Evolutionary conservation across 2,888 invertebrate species (phyloP).

Genomic region (Smittia aterrima): DNA sequence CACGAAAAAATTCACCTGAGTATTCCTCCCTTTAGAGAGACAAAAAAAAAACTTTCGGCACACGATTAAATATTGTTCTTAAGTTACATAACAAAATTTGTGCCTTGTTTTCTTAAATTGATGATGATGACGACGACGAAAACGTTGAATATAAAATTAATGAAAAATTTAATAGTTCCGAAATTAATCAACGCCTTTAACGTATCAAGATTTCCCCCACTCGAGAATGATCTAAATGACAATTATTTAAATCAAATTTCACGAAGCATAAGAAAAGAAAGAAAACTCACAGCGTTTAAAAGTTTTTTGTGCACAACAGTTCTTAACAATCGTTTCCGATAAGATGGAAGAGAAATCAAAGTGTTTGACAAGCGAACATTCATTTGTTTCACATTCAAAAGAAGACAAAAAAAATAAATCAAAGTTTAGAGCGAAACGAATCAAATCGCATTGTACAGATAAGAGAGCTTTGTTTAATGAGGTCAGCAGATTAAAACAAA

Average conservation of each 20-base stretch:
- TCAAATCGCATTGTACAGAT: too few relatives aligned
- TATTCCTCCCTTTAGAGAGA: not conserved
- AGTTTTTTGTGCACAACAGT: constrained; percentile 11
- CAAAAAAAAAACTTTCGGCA: not conserved
- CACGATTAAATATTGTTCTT: constrained; percentile 11
- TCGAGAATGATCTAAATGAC: not conserved
- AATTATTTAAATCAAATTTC: not conserved
- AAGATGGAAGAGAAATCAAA: not conserved
- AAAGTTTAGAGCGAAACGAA: not conserved
- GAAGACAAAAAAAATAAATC: not conserved
- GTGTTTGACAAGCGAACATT: not conserved
- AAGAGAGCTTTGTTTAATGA: too few relatives aligned
- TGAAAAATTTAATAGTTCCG: constrained; percentile 19
- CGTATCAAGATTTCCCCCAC: constrained; percentile 9
- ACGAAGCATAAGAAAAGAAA: not conserved
- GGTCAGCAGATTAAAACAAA: not conserved
- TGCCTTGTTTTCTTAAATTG: constrained; percentile 41
- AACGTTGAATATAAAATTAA: not conserved
- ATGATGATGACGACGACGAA: not conserved
- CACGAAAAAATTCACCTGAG: too few relatives aligned
- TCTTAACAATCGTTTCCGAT: not conserved
- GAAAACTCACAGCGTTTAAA: not conserved
- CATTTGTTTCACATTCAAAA: not conserved
- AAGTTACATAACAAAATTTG: constrained; percentile 33
- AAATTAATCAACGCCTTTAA: constrained; percentile 13